These are phyloP conservation scores for Phymanthus crucifer DNA, from an alignment of 92 coral and sea anemone genomes.

Conservation along the genomic window DNA sequence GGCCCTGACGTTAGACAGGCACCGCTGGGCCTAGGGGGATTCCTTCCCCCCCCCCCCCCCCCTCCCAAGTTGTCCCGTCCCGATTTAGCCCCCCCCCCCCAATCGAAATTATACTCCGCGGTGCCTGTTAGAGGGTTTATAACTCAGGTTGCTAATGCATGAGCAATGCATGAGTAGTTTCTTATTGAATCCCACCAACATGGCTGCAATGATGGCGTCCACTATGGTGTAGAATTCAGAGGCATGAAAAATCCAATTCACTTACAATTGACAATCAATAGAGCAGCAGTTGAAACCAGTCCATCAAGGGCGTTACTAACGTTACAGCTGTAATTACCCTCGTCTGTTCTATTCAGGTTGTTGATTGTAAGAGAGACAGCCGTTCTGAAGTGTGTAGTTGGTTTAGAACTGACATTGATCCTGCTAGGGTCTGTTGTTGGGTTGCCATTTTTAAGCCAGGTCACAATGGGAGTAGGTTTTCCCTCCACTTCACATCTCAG, in stretches of 20 bases:
- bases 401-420: conserved; percentile 5
- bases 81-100: no score
- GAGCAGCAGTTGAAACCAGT: neutral
- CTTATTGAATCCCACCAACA: no score
- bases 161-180: no score
- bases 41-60: no score
- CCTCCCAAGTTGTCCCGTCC: no score
- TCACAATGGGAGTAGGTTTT: conserved; percentile 2
- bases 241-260: neutral
- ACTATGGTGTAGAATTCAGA: neutral
- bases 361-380: neutral
- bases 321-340: neutral
- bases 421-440: neutral
- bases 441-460: neutral
- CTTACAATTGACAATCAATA: conserved; percentile 18
- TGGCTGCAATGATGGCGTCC: neutral
- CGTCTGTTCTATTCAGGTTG: neutral
- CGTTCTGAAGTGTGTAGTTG: neutral
- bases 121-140: no score
- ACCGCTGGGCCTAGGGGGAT: no score
- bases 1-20: no score
- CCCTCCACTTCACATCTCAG: conserved; percentile 6
- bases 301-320: neutral
- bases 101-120: no score
- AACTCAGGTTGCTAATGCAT: no score